phyloP scores from a whole-genome alignment of 1,140 invertebrate genomes.

The Drosophila repleta region DNA sequence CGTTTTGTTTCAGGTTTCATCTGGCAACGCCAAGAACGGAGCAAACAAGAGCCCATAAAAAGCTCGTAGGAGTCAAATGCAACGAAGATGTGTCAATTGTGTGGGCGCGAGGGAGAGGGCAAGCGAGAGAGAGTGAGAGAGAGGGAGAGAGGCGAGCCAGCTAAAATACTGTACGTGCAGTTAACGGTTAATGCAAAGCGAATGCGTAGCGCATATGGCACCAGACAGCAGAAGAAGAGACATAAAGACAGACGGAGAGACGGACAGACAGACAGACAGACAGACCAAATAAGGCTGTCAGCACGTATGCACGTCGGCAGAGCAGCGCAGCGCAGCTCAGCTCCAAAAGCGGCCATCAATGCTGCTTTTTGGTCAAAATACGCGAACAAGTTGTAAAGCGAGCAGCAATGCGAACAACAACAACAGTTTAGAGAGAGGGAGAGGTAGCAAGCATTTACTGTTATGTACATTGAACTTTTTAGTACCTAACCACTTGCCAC shows the following conservation, averaged over 20 bases:
- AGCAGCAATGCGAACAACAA: slow-evolving; percentile 75
- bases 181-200: slow-evolving; percentile 79
- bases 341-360: slow-evolving; percentile 75
- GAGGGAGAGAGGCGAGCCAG: no score
- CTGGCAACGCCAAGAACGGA: slow-evolving; percentile 76
- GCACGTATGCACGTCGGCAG: slow-evolving; percentile 33
- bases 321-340: slow-evolving; percentile 35
- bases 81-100: slow-evolving; percentile 79
- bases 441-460: slow-evolving; percentile 63
- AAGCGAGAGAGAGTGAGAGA: slow-evolving; percentile 10
- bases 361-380: slow-evolving; percentile 72
- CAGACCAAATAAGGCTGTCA: slow-evolving; percentile 51
- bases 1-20: slow-evolving; percentile 81
- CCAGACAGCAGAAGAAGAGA: slow-evolving; percentile 18
- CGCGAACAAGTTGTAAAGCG: slow-evolving; percentile 76
- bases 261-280: slow-evolving; percentile 12
- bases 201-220: slow-evolving; percentile 74
- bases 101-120: slow-evolving; percentile 58
- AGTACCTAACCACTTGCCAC: slow-evolving; percentile 64
- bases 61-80: slow-evolving; percentile 77
- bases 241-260: slow-evolving; percentile 14
- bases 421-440: slow-evolving; percentile 44
- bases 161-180: slow-evolving; percentile 71
- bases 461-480: slow-evolving; percentile 73
- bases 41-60: slow-evolving; percentile 70